Evolutionary conservation across 64 coral and sea anemone species (phyloP).

Genomic region (Pocillopora damicornis): DNA sequence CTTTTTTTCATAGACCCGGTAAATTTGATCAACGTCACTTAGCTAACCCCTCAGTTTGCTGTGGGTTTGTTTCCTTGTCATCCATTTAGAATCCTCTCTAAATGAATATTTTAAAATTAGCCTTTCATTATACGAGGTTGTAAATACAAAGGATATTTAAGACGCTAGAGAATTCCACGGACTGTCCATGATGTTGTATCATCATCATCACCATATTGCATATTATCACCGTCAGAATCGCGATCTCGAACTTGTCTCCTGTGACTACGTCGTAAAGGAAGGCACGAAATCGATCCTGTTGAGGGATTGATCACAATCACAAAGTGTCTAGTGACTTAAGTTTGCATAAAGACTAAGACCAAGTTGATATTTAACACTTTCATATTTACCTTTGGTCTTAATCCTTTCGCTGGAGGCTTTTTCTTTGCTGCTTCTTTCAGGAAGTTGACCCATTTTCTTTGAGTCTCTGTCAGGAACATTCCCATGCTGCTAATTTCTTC

Average conservation of each 20-base stretch:
- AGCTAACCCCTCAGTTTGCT: too few species aligned
- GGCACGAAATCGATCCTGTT: conserved; percentile 48
- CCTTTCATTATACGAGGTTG: too few species aligned
- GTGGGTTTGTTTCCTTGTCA: too few species aligned
- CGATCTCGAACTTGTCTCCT: conserved; percentile 68
- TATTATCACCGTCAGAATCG: conserved; percentile 58
- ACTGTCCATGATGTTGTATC: conserved; percentile 73
- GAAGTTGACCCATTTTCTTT: conserved; percentile 86
- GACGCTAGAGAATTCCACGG: conserved; percentile 25
- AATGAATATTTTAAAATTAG: too few species aligned
- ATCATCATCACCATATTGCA: conserved; percentile 79
- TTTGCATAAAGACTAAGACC: background rate
- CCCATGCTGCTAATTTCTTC: conserved; percentile 86
- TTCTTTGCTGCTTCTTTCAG: conserved; percentile 83
- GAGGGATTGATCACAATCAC: background rate
- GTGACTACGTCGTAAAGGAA: conserved; percentile 61
- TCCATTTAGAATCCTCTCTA: too few species aligned
- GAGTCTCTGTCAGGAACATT: conserved; percentile 76
- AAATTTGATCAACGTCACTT: too few species aligned
- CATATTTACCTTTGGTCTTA: conserved; percentile 43
- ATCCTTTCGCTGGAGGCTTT: conserved; percentile 18
- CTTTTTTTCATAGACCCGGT: too few species aligned
- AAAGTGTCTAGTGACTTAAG: background rate
- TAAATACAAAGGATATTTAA: conserved; percentile 76
- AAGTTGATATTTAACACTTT: background rate